Evolutionary conservation across 2,797 vertebrate species (phyloP).

Genomic region (Syngnathus rostellatus): DNA sequence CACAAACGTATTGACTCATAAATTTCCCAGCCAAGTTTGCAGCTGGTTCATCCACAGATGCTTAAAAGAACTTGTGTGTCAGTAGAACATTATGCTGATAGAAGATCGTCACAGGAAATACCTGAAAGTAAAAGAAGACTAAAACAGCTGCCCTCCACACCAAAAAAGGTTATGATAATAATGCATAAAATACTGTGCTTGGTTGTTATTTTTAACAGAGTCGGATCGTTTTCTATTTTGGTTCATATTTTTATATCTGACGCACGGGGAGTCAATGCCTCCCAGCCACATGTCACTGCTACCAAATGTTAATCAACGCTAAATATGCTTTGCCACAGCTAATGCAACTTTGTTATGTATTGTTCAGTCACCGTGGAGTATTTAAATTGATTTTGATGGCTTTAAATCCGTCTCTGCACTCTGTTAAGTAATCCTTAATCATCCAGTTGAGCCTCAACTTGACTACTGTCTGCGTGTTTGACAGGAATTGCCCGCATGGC

Average conservation of each 20-base stretch:
- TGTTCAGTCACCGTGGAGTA: constrained; percentile 18
- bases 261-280: no score
- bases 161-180: no score
- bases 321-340: not conserved
- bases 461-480: constrained; percentile 31
- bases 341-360: not conserved
- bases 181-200: no score
- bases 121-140: no score
- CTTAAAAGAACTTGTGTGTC: not conserved
- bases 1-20: constrained; percentile 1
- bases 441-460: constrained; percentile 32
- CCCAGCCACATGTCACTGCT: not conserved
- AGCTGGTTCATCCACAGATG: not conserved
- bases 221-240: no score
- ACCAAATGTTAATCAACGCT: not conserved
- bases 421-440: constrained; percentile 28
- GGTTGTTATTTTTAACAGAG: no score
- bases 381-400: constrained; percentile 12
- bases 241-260: no score
- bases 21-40: not conserved
- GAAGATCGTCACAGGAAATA: not conserved
- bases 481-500: constrained; percentile 27
- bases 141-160: no score
- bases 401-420: constrained; percentile 36
- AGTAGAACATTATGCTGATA: not conserved